phyloP scores from a whole-genome alignment of 2,797 vertebrate genomes.

The Sciaenops ocellatus region DNA sequence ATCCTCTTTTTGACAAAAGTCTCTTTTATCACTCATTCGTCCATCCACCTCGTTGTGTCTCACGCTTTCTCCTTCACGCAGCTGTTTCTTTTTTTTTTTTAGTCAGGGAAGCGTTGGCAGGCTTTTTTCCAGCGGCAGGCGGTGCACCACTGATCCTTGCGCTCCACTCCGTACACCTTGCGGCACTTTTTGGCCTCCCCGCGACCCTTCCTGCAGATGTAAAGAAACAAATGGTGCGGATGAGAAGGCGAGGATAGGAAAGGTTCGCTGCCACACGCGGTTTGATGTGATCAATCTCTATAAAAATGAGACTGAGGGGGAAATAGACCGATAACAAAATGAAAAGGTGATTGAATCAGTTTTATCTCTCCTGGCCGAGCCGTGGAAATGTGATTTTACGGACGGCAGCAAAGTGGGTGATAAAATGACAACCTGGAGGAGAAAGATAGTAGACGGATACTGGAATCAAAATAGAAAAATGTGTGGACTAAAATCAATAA shows the following conservation, averaged over 20 bases:
- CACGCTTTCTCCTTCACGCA: not conserved
- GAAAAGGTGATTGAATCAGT: constrained; percentile 23
- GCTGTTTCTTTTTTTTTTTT: constrained; percentile 12
- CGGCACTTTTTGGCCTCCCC: constrained; percentile 95
- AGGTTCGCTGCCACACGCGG: no score
- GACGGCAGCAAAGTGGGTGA: not conserved
- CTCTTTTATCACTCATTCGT: constrained; percentile 62
- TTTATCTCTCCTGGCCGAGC: constrained; percentile 10
- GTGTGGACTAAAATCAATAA: not conserved
- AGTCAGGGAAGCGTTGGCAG: constrained; percentile 94
- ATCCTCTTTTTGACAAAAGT: constrained; percentile 72
- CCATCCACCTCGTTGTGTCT: constrained; percentile 46
- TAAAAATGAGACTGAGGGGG: constrained; percentile 1
- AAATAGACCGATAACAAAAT: constrained; percentile 21
- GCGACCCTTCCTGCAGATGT: constrained; percentile 87
- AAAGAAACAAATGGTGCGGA: not conserved
- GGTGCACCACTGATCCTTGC: constrained; percentile 94
- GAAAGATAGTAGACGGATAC: not conserved
- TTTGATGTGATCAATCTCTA: not conserved
- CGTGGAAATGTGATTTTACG: constrained; percentile 14
- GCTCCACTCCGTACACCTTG: constrained; percentile 94
- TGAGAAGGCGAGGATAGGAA: constrained; percentile 1
- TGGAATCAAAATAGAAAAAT: not conserved
- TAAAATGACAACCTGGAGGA: constrained; percentile 8
- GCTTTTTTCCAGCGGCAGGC: constrained; percentile 96